Percentiles rank a stretch among this genome's conserved stretches.
Conservation (phyloP, 1,140 invertebrate genomes). For the Oscheius sp. region DNA sequence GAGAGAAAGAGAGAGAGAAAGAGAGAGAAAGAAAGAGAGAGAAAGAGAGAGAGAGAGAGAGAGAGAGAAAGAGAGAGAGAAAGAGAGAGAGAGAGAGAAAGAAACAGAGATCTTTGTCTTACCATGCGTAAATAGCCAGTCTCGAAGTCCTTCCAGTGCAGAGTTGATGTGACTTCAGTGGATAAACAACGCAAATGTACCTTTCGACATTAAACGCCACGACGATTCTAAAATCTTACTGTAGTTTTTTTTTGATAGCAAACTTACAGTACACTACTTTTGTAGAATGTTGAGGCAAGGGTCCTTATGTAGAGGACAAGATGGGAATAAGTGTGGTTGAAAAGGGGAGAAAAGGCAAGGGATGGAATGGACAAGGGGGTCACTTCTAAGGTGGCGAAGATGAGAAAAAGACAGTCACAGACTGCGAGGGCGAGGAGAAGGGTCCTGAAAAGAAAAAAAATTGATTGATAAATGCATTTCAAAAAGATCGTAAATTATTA, state of each 20-base stretch:
- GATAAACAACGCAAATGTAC: conserved; percentile 57
- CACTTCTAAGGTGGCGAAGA: conserved; percentile 56
- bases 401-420: conserved; percentile 55
- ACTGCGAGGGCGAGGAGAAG: conserved; percentile 53
- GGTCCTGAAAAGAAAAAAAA: conserved; percentile 56
- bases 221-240: conserved; percentile 50
- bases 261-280: conserved; percentile 57
- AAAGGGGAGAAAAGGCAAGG: conserved; percentile 32
- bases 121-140: conserved; percentile 42
- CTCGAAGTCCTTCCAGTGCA: conserved; percentile 49
- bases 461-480: too few relatives aligned
- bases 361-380: conserved; percentile 48
- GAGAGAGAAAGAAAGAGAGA: not conserved
- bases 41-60: not conserved
- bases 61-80: not conserved
- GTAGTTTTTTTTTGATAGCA: not conserved
- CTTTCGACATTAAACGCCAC: conserved; percentile 60
- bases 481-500: conserved; percentile 11
- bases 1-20: too few relatives aligned
- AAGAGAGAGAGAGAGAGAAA: not conserved
- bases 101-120: not conserved
- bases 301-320: conserved; percentile 53
- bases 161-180: conserved; percentile 52
- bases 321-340: conserved; percentile 55
- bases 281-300: conserved; percentile 60